Evolutionary conservation across 2,797 vertebrate species (phyloP).

Genomic region (Enteromius mattozi): DNA sequence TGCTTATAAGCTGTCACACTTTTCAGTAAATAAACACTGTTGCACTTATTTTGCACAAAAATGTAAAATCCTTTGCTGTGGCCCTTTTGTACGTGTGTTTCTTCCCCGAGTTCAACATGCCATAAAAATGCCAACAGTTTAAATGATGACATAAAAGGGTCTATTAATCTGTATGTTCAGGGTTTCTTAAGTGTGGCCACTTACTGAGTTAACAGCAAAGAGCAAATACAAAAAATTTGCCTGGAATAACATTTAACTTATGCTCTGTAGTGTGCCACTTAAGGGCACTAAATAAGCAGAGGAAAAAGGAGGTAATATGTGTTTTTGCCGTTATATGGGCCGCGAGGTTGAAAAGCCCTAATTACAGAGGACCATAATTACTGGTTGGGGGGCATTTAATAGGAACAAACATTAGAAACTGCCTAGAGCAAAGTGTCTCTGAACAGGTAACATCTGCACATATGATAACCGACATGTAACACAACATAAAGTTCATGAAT

Average conservation of each 20-base stretch:
- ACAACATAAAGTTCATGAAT: not conserved
- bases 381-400: conserved; percentile 5
- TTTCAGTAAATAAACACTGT: not conserved
- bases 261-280: conserved; percentile 33
- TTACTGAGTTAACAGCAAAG: not conserved
- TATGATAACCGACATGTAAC: not conserved
- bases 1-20: not conserved
- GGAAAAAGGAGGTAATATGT: conserved; percentile 36
- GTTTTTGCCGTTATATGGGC: conserved; percentile 48
- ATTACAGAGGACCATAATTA: conserved; percentile 61
- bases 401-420: conserved; percentile 39
- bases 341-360: conserved; percentile 59
- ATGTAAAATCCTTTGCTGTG: not conserved
- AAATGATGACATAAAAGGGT: not conserved
- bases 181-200: conserved; percentile 32
- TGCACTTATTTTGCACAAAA: not conserved
- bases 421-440: not conserved
- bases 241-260: conserved; percentile 25
- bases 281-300: conserved; percentile 30
- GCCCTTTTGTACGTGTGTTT: not conserved
- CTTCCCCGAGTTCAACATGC: not conserved
- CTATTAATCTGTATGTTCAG: not conserved
- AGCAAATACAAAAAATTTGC: conserved; percentile 26
- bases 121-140: conserved; percentile 4
- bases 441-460: not conserved